Base-by-base conservation (phyloP, 2,888 invertebrate species). In the Xanthia icteritia region DNA sequence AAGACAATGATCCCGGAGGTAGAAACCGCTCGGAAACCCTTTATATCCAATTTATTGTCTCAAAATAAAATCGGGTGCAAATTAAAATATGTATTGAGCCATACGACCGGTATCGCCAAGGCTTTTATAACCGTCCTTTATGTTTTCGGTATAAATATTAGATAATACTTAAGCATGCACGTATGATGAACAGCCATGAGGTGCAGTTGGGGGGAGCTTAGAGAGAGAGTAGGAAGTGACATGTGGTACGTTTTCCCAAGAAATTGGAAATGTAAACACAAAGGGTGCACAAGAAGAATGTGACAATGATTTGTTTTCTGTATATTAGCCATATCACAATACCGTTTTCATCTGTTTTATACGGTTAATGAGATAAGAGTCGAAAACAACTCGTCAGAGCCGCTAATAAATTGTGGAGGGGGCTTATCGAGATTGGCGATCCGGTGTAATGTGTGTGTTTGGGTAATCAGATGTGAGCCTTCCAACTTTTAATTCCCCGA, bases 1-100 rank as follows among this genome's bases (percentile, higher is more conserved):
- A 95, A 96, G 95, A 96, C 96, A 96, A 96, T 96, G 91, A 95
- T 94, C 96, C 96, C 96, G 96, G 96, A 96, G 96, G 96, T 96
- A 94, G 86, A 91, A 93, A 93, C 92, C 91, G 94, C 94, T 95
- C 94, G 94, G 94, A 96, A 96, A 95, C 95, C 96, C 95, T 96
- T 96, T 96, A 95, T 95, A 93, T 94, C 90, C 91, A 92, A 94
- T 94, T 95, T 94, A 96, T 96, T 96, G 96, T 96, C 96, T 96
- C 96, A 95, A 94, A 94, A 95, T 95, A 94, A 96, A 95, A 95
- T 96, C 96, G 96, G 96, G 96, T 96, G 96, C 96, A 96, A 96
- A 96, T 96, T 96, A 95, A 94, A 96, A 96, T 95, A 93, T 92
- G 93, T 94, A 93, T 93, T 93, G 92, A 93, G 91, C 79, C 89